Percentiles rank a stretch among this genome's conserved stretches.
phyloP scores from a whole-genome alignment of 1,140 invertebrate species.

The Megalopta genalis region DNA sequence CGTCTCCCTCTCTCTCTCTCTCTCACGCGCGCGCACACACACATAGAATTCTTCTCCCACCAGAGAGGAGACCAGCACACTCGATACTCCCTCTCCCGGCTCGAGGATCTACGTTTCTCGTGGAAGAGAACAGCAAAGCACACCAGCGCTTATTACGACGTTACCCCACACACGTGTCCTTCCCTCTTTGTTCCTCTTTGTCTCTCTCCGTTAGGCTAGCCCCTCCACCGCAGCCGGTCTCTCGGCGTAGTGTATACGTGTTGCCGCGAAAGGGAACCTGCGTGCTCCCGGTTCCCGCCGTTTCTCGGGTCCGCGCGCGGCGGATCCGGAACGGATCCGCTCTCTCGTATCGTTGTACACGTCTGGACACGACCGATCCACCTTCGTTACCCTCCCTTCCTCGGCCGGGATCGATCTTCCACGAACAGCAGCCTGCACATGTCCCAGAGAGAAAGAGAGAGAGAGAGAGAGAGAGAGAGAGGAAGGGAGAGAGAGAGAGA shows the following conservation, averaged over 20 bases:
- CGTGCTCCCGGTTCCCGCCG: background rate
- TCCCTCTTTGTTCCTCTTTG: background rate
- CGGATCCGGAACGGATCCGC: too few species aligned
- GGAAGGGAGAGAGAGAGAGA: too few species aligned
- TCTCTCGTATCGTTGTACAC: too few species aligned
- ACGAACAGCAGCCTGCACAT: too few species aligned
- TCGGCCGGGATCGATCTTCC: too few species aligned
- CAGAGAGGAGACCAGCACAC: background rate
- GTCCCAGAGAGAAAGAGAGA: too few species aligned
- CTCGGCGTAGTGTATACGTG: background rate
- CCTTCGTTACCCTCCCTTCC: too few species aligned
- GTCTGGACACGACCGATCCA: too few species aligned
- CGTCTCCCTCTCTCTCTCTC: background rate
- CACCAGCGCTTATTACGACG: slow-evolving; percentile 36
- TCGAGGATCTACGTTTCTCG: background rate
- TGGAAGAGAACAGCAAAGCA: slow-evolving; percentile 2
- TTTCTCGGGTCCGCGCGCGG: background rate
- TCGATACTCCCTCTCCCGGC: background rate
- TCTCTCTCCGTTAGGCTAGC: too few species aligned
- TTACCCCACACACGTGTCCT: background rate
- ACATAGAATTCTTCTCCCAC: too few species aligned
- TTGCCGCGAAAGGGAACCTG: slow-evolving; percentile 8
- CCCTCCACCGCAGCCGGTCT: background rate
- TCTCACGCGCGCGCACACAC: background rate
- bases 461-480: too few species aligned